Base-by-base conservation (phyloP, 2,113 vertebrate genomes). In the Donacobius atricapilla region DNA sequence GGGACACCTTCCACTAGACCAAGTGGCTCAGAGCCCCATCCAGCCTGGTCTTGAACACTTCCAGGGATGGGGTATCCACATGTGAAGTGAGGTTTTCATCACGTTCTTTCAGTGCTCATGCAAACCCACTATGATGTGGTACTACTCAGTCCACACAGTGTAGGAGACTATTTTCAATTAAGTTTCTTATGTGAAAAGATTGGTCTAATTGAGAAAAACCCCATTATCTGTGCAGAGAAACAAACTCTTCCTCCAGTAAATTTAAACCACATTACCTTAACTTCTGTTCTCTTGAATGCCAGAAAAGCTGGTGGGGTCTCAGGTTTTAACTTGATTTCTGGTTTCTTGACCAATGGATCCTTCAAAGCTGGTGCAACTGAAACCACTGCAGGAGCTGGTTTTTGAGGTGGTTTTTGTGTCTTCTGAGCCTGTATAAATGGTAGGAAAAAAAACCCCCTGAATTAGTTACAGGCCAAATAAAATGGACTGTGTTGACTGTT, bases 231-330 rank as follows among this genome's bases (percentile, higher is more conserved):
- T 37, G 15, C 60, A 93, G 15, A 21, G 21, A 83, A 95, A 85
- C 6, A 80, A 81, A 78, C 22, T 71, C 23, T 51, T 72, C 33
- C n/a, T 51, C 68, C 54, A 44, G 28, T 83, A 87, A 90, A 84
- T 40, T 24, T 37, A 65, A 78, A 69, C 10, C 27, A 73, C 31
- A 21, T 66, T 97, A 99, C 99, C 99, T 99, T 99, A 48, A 99
- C 98, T 97, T 99, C 99, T 31, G 99, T 97, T 97, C 99, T 99
- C 97, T 99, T 99, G 96, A 99, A 99, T 27, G 99, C 99, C 88
- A 99, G 98, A 95, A 99, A 99, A 84, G 99, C 98, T 90, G 98
- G 98, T 69, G 98, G 39, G 15, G 98, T 98, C 87, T 99, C 99
- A 57, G 98, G 96, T 95, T 99, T 99, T 78, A 98, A 96, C 93